Conservation (phyloP, 92 coral and sea anemone species). For the Epizoanthus fatuus region DNA sequence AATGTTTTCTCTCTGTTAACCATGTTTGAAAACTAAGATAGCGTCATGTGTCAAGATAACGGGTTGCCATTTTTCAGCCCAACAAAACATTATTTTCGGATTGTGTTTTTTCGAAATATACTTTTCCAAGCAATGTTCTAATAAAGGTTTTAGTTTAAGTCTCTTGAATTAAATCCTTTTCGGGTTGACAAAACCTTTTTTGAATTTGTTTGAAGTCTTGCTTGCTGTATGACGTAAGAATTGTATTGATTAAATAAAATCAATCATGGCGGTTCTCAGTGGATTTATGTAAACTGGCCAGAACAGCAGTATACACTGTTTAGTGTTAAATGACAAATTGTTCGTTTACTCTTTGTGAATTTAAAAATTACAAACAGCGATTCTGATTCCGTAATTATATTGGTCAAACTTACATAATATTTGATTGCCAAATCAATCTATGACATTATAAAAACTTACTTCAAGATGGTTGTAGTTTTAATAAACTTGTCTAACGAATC, state of each 20-base stretch:
- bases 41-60: slow-evolving; percentile 42
- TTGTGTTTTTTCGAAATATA: not conserved
- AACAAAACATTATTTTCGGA: not conserved
- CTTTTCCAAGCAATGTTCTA: not conserved
- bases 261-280: not conserved
- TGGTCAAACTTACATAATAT: too few species aligned
- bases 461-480: too few species aligned
- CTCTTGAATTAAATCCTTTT: too few species aligned
- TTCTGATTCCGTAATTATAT: too few species aligned
- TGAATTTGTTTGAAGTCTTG: not conserved
- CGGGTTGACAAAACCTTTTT: too few species aligned
- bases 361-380: not conserved
- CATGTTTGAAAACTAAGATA: slow-evolving; percentile 23
- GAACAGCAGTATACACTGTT: not conserved
- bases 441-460: too few species aligned
- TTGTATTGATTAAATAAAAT: not conserved
- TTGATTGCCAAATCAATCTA: too few species aligned
- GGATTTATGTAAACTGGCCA: not conserved
- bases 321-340: not conserved
- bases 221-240: not conserved
- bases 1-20: not conserved
- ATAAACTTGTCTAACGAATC: too few species aligned
- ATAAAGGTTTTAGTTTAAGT: not conserved
- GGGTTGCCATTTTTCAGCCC: not conserved
- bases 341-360: not conserved